Evolutionary conservation across 2,797 vertebrate genomes (phyloP).

Genomic region (Eospalax fontanierii): DNA sequence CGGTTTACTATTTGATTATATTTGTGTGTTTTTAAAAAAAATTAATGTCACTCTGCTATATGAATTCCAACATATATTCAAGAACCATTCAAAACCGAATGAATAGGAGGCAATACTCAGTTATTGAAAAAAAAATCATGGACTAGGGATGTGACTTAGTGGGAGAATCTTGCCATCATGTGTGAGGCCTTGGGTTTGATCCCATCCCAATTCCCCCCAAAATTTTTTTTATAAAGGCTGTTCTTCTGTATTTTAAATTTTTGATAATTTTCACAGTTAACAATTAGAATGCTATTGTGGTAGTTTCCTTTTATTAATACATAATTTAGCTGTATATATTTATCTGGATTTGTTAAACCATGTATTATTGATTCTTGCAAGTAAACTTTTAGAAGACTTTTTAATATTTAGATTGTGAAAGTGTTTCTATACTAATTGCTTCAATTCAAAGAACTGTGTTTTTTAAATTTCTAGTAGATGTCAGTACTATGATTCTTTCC

Average conservation of each 20-base stretch:
- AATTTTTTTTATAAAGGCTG: background rate
- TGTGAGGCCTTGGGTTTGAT: too few species aligned
- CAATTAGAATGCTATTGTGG: background rate
- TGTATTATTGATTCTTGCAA: constrained; percentile 33
- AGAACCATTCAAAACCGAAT: constrained; percentile 46
- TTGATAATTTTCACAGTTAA: background rate
- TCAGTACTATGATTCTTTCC: background rate
- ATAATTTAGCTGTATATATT: constrained; percentile 26
- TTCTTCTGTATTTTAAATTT: constrained; percentile 6
- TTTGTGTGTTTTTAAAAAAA: constrained; percentile 65
- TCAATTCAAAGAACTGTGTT: constrained; percentile 50
- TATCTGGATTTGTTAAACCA: constrained; percentile 35
- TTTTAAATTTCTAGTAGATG: constrained; percentile 63
- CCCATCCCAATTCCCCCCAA: background rate
- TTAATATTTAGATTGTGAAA: constrained; percentile 51
- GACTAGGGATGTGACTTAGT: background rate
- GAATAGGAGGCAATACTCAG: constrained; percentile 26
- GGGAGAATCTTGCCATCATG: background rate
- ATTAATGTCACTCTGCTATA: constrained; percentile 31
- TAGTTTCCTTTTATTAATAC: background rate
- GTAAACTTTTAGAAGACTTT: constrained; percentile 51
- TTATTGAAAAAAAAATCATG: constrained; percentile 49
- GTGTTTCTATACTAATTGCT: constrained; percentile 39
- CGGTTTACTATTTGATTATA: constrained; percentile 26
- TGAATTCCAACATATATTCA: constrained; percentile 43